Base-by-base conservation (phyloP, 2,888 invertebrate species). In the Hyposoter didymator region DNA sequence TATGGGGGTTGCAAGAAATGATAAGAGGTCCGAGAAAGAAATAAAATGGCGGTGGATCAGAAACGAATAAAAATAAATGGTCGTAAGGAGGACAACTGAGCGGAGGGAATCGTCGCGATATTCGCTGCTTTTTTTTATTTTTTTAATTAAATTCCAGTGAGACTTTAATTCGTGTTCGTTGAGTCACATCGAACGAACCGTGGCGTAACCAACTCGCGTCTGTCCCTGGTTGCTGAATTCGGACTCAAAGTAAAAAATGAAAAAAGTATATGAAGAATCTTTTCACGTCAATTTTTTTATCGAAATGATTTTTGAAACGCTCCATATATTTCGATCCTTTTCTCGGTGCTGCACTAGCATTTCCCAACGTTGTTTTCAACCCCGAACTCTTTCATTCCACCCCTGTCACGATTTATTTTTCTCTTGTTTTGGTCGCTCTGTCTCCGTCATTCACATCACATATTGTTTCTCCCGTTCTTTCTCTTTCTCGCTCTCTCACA, bases 111-210 rank as follows among this genome's bases (percentile, higher is more conserved):
- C 75, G 84, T 84, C 67, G 28, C 84, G 28, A 17, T 22, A 7
- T 78, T 84, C 80, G 84, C 69, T 73, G 73, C 74, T 78, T 69
- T 59, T 75, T 75, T 10, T 67, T 82, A 78, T 82, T 87, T 90
- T 82, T 87, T 90, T 90, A 90, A 90, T 90, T 90, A 90, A 90
- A 90, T 90, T 89, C 86, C 88, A 79, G 72, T 82, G 88, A 88
- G 88, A 89, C 89, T 90, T 88, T 5, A 5, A 28, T 59, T 28
- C 5, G 28, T 28, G 22, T 55, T 55, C 87, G 86, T 88, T 87
- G 86, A 67, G 10, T 22, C 22, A 12, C 55, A 22, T 10, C 22
- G 22, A 55, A 19, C 12, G 10, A 55, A 55, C 55, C 12, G n/a
- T n/a, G 22, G 55, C 22, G 4, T 12, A 22, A 22, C 8, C 19